Percentiles rank a stretch among this genome's conserved stretches.
Conservation (phyloP, 2,888 invertebrate species). For the Eretmocerus hayati region DNA sequence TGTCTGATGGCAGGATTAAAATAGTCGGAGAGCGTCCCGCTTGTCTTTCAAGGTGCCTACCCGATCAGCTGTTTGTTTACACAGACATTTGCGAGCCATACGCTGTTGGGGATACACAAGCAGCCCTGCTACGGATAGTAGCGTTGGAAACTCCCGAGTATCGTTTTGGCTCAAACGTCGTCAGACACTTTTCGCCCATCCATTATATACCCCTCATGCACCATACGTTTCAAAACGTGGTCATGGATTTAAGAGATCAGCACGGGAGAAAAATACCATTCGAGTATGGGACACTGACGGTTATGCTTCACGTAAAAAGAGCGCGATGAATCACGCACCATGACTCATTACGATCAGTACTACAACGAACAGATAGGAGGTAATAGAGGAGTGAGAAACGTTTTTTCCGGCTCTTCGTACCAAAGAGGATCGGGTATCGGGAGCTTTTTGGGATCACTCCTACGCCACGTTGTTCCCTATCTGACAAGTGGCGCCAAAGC, state of each 20-base stretch:
- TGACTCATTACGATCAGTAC: constrained; percentile 3
- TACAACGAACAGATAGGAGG: constrained; percentile 4
- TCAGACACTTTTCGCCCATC: background rate
- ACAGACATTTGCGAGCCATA: constrained; percentile 28
- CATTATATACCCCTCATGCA: constrained; percentile 21
- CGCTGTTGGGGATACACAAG: constrained; percentile 27
- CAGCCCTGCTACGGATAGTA: constrained; percentile 28
- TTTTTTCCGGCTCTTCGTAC: constrained; percentile 6
- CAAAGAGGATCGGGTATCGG: constrained; percentile 12
- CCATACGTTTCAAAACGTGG: constrained; percentile 3
- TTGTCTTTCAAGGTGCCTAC: background rate
- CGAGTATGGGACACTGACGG: constrained; percentile 12
- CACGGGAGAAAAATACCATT: constrained; percentile 6
- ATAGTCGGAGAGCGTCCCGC: background rate
- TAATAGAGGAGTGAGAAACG: background rate
- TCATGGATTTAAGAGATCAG: constrained; percentile 18
- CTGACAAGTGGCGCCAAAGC: background rate
- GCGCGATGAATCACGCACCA: background rate
- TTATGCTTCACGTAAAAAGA: constrained; percentile 13
- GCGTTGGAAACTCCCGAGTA: constrained; percentile 21
- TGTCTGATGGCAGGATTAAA: background rate
- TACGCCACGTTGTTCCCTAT: background rate
- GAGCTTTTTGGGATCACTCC: background rate
- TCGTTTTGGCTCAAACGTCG: constrained; percentile 13
- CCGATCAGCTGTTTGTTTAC: constrained; percentile 26